Conservation (phyloP, 2,888 invertebrate genomes). For the Diaphora mendica region DNA sequence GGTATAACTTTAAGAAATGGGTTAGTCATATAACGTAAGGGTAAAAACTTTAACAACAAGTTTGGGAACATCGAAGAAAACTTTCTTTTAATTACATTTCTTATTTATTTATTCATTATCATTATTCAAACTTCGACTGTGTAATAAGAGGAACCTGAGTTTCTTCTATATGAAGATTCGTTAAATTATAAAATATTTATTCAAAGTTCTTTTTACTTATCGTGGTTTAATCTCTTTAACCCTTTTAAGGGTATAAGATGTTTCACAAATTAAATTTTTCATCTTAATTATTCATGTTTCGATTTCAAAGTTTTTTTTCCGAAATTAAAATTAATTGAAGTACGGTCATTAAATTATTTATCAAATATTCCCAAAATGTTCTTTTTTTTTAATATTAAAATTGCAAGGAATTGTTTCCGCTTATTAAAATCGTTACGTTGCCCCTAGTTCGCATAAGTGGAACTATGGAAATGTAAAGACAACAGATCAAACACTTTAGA, state of each 20-base stretch:
- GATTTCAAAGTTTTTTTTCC: too few species aligned
- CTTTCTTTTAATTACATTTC: background rate
- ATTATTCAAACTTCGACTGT: background rate
- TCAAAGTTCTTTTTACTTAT: background rate
- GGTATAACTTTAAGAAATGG: slow-evolving; percentile 30
- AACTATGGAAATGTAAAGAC: too few species aligned
- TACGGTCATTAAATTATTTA: too few species aligned
- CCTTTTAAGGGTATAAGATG: background rate
- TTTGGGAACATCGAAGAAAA: slow-evolving; percentile 33
- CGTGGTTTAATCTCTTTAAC: too few species aligned
- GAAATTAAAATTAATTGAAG: too few species aligned
- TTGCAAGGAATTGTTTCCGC: too few species aligned
- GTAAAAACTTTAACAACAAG: slow-evolving; percentile 36
- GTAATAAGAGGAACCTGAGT: background rate
- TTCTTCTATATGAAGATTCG: background rate
- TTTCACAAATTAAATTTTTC: background rate
- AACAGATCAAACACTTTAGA: too few species aligned
- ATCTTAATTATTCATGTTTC: background rate
- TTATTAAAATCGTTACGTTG: too few species aligned
- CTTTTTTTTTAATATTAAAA: too few species aligned
- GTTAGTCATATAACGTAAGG: slow-evolving; percentile 31
- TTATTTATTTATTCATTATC: too few species aligned
- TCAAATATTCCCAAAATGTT: too few species aligned
- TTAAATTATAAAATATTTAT: background rate
- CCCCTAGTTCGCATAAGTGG: too few species aligned